A percentile compares a stretch with the other conserved stretches of the same genome.
Evolutionary conservation across 2,888 invertebrate species (phyloP).

Genomic region (Germaria angustata): DNA sequence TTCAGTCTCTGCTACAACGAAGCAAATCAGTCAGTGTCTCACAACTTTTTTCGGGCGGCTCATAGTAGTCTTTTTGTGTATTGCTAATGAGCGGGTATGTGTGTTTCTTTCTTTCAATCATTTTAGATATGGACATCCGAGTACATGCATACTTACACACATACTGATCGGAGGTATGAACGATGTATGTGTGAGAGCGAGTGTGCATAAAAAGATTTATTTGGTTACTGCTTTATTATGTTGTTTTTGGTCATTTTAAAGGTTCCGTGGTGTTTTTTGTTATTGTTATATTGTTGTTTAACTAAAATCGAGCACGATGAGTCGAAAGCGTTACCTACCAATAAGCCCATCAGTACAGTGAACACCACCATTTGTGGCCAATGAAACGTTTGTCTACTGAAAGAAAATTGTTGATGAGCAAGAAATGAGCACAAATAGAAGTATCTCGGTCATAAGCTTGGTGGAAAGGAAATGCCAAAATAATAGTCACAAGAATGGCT

Average conservation of each 20-base stretch:
- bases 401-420: too few relatives aligned
- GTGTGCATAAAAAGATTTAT: not conserved
- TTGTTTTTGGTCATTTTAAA: conserved; percentile 38
- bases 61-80: conserved; percentile 16
- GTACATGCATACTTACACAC: not conserved
- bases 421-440: too few relatives aligned
- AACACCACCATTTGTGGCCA: not conserved
- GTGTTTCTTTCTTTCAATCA: conserved; percentile 20
- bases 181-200: not conserved
- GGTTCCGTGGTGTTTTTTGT: conserved; percentile 44
- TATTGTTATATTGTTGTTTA: conserved; percentile 29
- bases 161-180: not conserved
- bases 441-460: too few relatives aligned
- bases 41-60: conserved; percentile 25
- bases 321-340: not conserved
- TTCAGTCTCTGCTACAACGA: conserved; percentile 42
- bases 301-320: conserved; percentile 30
- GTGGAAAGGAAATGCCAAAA: too few relatives aligned
- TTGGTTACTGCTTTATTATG: conserved; percentile 19
- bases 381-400: too few relatives aligned
- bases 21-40: conserved; percentile 38
- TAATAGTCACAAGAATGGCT: too few relatives aligned
- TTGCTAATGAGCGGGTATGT: conserved; percentile 20
- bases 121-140: not conserved
- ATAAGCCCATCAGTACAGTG: not conserved